Conservation (phyloP, 2,888 invertebrate species). For the Eurytoma adleriae region DNA sequence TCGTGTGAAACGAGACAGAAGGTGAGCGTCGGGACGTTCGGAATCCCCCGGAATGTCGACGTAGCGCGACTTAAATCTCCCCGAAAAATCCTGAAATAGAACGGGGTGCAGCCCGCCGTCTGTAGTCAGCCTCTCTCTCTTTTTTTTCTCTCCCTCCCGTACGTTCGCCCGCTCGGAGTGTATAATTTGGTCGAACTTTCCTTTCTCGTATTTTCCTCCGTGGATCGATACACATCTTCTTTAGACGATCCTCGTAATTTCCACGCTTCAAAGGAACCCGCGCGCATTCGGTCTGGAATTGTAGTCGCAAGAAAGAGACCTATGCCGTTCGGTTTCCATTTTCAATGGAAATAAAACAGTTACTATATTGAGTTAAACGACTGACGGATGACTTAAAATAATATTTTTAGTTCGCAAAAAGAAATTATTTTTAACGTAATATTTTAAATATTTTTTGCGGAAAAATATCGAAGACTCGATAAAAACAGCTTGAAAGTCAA, state of each 20-base stretch:
- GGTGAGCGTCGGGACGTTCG: conserved; percentile 47
- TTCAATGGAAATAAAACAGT: too few relatives aligned
- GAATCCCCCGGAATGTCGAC: conserved; percentile 56
- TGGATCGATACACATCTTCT: conserved; percentile 24
- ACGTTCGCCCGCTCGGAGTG: not conserved
- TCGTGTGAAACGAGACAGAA: conserved; percentile 48
- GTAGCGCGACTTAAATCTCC: conserved; percentile 38
- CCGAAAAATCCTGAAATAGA: conserved; percentile 55
- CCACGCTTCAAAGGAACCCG: conserved; percentile 26
- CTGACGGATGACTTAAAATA: too few relatives aligned
- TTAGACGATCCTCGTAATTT: not conserved
- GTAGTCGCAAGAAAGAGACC: too few relatives aligned
- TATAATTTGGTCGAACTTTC: conserved; percentile 45
- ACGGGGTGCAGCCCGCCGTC: conserved; percentile 30
- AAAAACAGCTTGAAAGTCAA: too few relatives aligned
- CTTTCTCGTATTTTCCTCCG: conserved; percentile 18
- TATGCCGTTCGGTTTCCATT: too few relatives aligned
- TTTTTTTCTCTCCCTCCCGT: not conserved
- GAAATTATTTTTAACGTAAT: too few relatives aligned
- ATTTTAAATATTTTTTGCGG: too few relatives aligned
- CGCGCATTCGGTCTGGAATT: not conserved
- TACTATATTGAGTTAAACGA: too few relatives aligned
- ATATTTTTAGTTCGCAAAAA: too few relatives aligned
- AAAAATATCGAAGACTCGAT: too few relatives aligned
- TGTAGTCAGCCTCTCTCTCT: not conserved